Evolutionary conservation across 2,113 vertebrate genomes (phyloP).

Genomic region (Brachyhypopomus gauderio): DNA sequence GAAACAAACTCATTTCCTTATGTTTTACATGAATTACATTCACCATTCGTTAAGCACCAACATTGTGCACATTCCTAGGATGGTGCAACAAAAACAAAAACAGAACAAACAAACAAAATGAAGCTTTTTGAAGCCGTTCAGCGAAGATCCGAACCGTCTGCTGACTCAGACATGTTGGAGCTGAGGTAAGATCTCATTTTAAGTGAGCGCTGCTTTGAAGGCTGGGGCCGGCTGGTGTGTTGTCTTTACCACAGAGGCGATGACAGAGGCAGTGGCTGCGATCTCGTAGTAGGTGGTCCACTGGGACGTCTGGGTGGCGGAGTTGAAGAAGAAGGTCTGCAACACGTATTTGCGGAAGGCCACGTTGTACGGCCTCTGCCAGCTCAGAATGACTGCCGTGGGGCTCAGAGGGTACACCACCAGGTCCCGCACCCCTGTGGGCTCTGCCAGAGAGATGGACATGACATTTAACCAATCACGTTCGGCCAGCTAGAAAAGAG

Average conservation of each 20-base stretch:
- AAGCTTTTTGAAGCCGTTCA: neutral
- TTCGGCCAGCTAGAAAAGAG: neutral
- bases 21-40: neutral
- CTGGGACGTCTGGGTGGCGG: slow-evolving; percentile 84
- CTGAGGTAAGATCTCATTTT: neutral
- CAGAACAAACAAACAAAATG: neutral
- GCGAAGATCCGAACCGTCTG: neutral
- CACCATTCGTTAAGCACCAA: neutral
- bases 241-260: slow-evolving; percentile 86
- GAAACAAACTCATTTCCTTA: neutral
- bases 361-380: slow-evolving; percentile 88
- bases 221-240: neutral
- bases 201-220: neutral
- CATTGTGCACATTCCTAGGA: neutral
- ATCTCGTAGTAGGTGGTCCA: slow-evolving; percentile 98
- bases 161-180: neutral
- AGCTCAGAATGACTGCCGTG: slow-evolving; percentile 88
- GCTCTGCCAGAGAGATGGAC: slow-evolving; percentile 75
- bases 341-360: slow-evolving; percentile 93
- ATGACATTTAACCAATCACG: neutral
- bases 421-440: slow-evolving; percentile 89
- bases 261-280: slow-evolving; percentile 85
- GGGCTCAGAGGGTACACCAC: slow-evolving; percentile 89
- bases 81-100: neutral
- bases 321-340: slow-evolving; percentile 97